Evolutionary conservation across 2,113 vertebrate genomes (phyloP).

Genomic region (Poecilia latipinna): DNA sequence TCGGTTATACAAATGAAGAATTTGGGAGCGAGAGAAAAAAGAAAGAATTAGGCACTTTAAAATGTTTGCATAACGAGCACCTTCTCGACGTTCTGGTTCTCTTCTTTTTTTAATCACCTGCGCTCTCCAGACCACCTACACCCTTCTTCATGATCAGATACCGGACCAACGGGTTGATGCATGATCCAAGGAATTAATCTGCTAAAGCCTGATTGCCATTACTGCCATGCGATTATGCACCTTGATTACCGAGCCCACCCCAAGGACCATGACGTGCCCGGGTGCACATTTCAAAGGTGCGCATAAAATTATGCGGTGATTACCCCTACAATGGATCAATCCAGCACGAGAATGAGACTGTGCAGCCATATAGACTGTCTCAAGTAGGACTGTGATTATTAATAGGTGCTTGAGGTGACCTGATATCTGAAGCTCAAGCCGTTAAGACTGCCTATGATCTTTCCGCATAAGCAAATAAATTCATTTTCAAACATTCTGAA

Average conservation of each 20-base stretch:
- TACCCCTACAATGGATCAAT: slow-evolving; percentile 80
- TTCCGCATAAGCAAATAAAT: slow-evolving; percentile 71
- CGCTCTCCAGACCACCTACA: slow-evolving; percentile 85
- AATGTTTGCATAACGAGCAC: slow-evolving; percentile 84
- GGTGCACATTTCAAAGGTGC: slow-evolving; percentile 77
- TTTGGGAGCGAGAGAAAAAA: slow-evolving; percentile 69
- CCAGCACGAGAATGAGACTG: slow-evolving; percentile 67
- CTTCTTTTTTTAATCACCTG: slow-evolving; percentile 82
- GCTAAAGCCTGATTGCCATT: slow-evolving; percentile 82
- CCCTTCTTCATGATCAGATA: slow-evolving; percentile 83
- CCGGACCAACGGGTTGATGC: slow-evolving; percentile 67
- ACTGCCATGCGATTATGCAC: slow-evolving; percentile 82
- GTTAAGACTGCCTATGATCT: slow-evolving; percentile 56
- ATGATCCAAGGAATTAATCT: slow-evolving; percentile 82
- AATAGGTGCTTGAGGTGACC: slow-evolving; percentile 81
- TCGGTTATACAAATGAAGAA: slow-evolving; percentile 76
- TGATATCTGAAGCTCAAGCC: slow-evolving; percentile 67
- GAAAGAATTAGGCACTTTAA: slow-evolving; percentile 78
- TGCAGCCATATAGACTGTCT: slow-evolving; percentile 78
- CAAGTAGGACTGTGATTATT: slow-evolving; percentile 84
- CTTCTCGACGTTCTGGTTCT: slow-evolving; percentile 71
- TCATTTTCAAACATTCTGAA: slow-evolving; percentile 62
- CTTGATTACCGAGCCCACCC: slow-evolving; percentile 83
- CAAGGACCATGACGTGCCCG: slow-evolving; percentile 75
- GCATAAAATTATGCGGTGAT: slow-evolving; percentile 84